Evolutionary conservation across 2,113 vertebrate genomes (phyloP).

Genomic region (Dicaeum eximium): DNA sequence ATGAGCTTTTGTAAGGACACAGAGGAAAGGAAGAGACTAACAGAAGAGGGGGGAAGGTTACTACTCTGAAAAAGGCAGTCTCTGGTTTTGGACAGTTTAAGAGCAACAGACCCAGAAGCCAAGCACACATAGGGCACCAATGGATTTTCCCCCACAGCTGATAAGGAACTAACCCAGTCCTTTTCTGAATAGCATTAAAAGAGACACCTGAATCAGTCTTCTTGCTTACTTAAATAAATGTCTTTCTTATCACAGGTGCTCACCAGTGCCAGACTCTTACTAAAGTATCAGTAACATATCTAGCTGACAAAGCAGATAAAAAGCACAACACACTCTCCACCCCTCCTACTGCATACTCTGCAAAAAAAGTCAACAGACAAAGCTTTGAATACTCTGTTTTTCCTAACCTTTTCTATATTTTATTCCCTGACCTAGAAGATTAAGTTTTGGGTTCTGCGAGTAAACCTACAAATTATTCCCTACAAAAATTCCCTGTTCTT

Average conservation of each 20-base stretch:
- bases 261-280: neutral
- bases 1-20: neutral
- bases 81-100: neutral
- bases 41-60: neutral
- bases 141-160: neutral
- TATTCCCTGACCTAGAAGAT: neutral
- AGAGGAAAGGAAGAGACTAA: neutral
- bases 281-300: neutral
- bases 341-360: neutral
- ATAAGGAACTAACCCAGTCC: neutral
- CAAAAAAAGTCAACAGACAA: neutral
- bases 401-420: neutral
- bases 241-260: neutral
- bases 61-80: neutral
- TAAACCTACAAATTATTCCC: neutral
- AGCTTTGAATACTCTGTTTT: neutral
- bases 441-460: neutral
- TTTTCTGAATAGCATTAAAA: neutral
- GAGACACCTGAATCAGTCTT: neutral
- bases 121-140: neutral
- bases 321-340: neutral
- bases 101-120: neutral
- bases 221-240: neutral
- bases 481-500: neutral
- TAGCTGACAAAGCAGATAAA: neutral